phyloP scores from a whole-genome alignment of 2,113 vertebrate species.

The Okapia johnstoni region DNA sequence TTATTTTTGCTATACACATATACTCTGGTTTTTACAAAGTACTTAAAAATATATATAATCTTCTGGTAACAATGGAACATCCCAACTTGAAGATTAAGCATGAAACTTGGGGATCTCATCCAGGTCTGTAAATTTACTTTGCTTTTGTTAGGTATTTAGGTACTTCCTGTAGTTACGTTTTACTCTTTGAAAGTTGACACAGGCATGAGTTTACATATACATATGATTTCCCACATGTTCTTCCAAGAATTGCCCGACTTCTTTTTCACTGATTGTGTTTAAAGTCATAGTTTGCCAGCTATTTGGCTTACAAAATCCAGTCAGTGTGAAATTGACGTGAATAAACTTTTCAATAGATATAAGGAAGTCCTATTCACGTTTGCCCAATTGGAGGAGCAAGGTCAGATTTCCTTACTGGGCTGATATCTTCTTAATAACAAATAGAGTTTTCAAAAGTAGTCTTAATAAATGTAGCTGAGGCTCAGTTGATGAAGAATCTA shows the following conservation, averaged over 20 bases:
- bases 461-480: not conserved
- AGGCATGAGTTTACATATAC: not conserved
- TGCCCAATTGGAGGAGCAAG: not conserved
- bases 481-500: not conserved
- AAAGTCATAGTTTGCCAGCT: not conserved
- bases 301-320: not conserved
- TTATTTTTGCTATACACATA: not conserved
- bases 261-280: not conserved
- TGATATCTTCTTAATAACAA: not conserved
- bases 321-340: not conserved
- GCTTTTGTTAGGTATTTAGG: slow-evolving; percentile 31
- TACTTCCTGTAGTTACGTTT: not conserved
- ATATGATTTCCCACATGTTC: not conserved
- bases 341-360: not conserved
- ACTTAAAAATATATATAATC: not conserved
- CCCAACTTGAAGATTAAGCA: not conserved
- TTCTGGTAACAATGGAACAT: not conserved
- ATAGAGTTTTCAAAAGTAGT: not conserved
- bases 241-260: slow-evolving; percentile 8
- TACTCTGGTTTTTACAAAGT: not conserved
- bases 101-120: not conserved
- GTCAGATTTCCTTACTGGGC: not conserved
- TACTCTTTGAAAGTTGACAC: slow-evolving; percentile 25
- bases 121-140: not conserved
- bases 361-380: not conserved